phyloP scores from a whole-genome alignment of 1,140 invertebrate species.

The Sminthurinus signatus region DNA sequence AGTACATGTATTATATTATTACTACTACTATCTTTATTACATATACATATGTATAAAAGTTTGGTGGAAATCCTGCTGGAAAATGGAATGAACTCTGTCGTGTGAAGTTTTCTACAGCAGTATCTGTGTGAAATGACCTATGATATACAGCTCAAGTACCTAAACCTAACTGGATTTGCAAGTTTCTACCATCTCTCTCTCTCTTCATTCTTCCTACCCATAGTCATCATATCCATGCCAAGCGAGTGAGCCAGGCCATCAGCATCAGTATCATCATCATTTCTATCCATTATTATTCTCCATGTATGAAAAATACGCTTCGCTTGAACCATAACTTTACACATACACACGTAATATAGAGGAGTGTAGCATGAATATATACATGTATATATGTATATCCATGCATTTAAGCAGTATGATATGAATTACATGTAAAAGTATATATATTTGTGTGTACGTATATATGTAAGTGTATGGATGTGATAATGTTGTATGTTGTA shows the following conservation, averaged over 20 bases:
- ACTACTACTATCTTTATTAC: too few relatives aligned
- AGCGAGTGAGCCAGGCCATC: not conserved
- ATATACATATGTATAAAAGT: conserved; percentile 2
- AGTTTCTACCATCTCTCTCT: conserved; percentile 4
- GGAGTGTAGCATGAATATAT: too few relatives aligned
- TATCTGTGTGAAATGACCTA: conserved; percentile 17
- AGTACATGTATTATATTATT: too few relatives aligned
- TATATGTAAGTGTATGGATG: too few relatives aligned
- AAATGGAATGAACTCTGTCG: conserved; percentile 12
- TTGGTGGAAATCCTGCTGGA: conserved; percentile 12
- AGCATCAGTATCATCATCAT: too few relatives aligned
- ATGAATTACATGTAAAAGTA: too few relatives aligned
- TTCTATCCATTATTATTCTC: not conserved
- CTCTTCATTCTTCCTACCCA: not conserved
- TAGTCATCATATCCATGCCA: not conserved
- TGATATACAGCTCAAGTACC: conserved; percentile 7
- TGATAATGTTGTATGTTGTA: too few relatives aligned
- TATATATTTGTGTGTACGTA: too few relatives aligned
- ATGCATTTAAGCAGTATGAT: too few relatives aligned
- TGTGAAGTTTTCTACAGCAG: conserved; percentile 1
- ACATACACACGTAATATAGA: too few relatives aligned
- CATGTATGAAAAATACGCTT: not conserved
- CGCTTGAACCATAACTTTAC: too few relatives aligned
- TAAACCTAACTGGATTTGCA: conserved; percentile 15
- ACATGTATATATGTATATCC: too few relatives aligned